Percentiles rank a stretch among this genome's conserved stretches.
Conservation (phyloP, 2,113 vertebrate species). For the Nothobranchius kuhntae region DNA sequence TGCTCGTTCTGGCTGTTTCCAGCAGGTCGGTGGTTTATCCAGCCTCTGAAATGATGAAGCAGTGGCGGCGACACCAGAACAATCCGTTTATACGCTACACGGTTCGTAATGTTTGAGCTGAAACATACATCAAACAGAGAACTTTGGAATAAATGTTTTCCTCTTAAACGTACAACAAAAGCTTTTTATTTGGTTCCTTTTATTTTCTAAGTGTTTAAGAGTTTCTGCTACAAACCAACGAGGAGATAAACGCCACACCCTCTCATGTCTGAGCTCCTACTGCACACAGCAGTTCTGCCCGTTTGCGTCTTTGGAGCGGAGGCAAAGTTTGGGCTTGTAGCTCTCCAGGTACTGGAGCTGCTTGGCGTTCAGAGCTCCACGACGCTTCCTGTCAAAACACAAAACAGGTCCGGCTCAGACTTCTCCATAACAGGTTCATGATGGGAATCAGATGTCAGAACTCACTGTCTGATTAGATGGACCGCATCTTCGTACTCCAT, state of each 20-base stretch:
- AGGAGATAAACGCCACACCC: background rate
- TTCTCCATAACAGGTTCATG: background rate
- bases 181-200: background rate
- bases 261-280: slow-evolving; percentile 46
- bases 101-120: background rate
- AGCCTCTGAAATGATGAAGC: slow-evolving; percentile 13
- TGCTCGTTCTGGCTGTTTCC: background rate
- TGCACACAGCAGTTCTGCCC: slow-evolving; percentile 84
- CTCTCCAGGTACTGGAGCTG: slow-evolving; percentile 97
- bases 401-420: background rate
- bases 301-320: slow-evolving; percentile 93
- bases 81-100: background rate
- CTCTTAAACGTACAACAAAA: slow-evolving; percentile 4
- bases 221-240: slow-evolving; percentile 36
- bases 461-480: slow-evolving; percentile 97
- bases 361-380: slow-evolving; percentile 97
- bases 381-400: slow-evolving; percentile 83
- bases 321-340: slow-evolving; percentile 95
- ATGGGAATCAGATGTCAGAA: slow-evolving; percentile 27
- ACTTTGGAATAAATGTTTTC: background rate
- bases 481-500: slow-evolving; percentile 99
- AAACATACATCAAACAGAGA: background rate
- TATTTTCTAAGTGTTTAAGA: slow-evolving; percentile 5
- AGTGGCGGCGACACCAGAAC: slow-evolving; percentile 12
- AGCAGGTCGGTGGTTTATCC: slow-evolving; percentile 2